Percentiles rank a stretch among this genome's conserved stretches.
Conservation (phyloP, 2,888 invertebrate genomes). For the Apodemia mormo region DNA sequence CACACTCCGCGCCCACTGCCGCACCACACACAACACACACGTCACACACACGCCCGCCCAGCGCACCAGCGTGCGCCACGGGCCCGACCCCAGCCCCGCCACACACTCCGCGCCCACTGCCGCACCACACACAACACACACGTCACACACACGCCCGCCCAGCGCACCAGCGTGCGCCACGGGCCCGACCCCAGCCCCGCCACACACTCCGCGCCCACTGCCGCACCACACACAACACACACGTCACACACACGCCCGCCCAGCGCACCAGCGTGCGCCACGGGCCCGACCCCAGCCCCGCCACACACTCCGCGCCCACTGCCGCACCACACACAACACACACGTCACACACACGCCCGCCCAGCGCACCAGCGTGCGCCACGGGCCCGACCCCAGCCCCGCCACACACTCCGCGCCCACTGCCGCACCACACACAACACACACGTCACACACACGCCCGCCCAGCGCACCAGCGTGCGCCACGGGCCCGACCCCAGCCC, state of each 20-base stretch:
- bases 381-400: slow-evolving; percentile 47
- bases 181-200: slow-evolving; percentile 42
- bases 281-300: slow-evolving; percentile 43
- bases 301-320: slow-evolving; percentile 13
- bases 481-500: slow-evolving; percentile 54
- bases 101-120: slow-evolving; percentile 10
- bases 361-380: slow-evolving; percentile 91
- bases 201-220: slow-evolving; percentile 8
- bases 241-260: slow-evolving; percentile 83
- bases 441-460: slow-evolving; percentile 74
- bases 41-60: slow-evolving; percentile 86
- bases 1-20: slow-evolving; percentile 4
- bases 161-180: slow-evolving; percentile 88
- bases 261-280: slow-evolving; percentile 90
- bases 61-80: slow-evolving; percentile 86
- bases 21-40: neutral
- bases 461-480: slow-evolving; percentile 91
- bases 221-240: neutral
- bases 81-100: slow-evolving; percentile 40
- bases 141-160: slow-evolving; percentile 85
- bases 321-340: neutral
- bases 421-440: neutral
- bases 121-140: neutral
- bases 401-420: slow-evolving; percentile 18
- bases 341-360: slow-evolving; percentile 79